These are phyloP conservation scores for Lasioglossum calceatum DNA, from an alignment of 2,888 invertebrate genomes.

Conservation along the genomic window DNA sequence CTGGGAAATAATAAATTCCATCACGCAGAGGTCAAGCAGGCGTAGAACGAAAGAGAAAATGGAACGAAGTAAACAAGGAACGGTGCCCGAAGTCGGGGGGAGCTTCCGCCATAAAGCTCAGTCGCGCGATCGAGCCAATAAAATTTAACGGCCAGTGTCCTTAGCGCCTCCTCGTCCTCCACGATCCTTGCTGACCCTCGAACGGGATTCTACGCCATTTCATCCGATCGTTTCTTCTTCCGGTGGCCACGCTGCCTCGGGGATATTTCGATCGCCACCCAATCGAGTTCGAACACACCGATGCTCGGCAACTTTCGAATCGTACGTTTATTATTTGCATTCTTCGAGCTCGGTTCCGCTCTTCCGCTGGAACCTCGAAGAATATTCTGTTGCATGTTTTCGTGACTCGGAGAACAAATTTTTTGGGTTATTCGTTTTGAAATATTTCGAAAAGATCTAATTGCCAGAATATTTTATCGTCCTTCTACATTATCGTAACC, in stretches of 20 bases:
- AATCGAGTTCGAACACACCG: neutral
- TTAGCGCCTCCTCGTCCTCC: slow-evolving; percentile 3
- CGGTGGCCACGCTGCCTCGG: neutral
- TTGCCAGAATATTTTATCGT: no score
- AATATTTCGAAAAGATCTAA: no score
- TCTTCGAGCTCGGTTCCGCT: neutral
- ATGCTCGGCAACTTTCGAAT: neutral
- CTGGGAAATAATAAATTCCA: slow-evolving; percentile 28
- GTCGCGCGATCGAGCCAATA: slow-evolving; percentile 29
- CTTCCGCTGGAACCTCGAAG: no score
- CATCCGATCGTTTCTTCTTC: neutral
- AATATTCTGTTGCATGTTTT: no score
- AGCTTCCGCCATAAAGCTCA: slow-evolving; percentile 10
- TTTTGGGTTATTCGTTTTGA: no score
- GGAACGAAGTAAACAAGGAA: slow-evolving; percentile 25
- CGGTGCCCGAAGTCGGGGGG: neutral
- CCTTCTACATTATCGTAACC: no score
- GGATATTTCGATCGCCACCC: neutral
- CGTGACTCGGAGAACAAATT: no score
- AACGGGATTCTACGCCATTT: slow-evolving; percentile 2
- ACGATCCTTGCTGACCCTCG: neutral
- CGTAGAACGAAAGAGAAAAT: neutral
- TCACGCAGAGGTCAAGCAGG: neutral
- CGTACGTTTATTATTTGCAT: neutral
- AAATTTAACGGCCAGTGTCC: slow-evolving; percentile 47